phyloP scores from a whole-genome alignment of 2,888 invertebrate genomes.

The Aphelenchoides bicaudatus region DNA sequence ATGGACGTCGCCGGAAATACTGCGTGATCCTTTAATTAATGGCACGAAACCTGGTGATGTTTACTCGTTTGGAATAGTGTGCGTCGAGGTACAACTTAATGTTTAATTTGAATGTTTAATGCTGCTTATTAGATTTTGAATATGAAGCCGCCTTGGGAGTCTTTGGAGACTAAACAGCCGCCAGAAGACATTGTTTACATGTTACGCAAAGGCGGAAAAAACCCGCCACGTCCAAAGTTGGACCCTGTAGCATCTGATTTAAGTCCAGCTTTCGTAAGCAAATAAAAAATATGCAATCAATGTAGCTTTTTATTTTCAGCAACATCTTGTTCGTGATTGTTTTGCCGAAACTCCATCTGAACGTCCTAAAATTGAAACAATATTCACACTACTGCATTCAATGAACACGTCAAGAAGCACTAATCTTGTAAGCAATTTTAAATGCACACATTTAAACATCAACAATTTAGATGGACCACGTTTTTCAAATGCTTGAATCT shows the following conservation, averaged over 20 bases:
- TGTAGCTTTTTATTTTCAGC: no score
- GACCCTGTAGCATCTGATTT: conserved; percentile 36
- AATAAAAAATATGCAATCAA: no score
- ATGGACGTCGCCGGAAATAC: conserved; percentile 49
- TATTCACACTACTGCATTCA: conserved; percentile 44
- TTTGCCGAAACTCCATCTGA: conserved; percentile 51
- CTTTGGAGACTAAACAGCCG: no score
- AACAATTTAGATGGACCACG: conserved; percentile 58
- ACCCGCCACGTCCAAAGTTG: conserved; percentile 23
- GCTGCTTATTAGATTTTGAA: no score
- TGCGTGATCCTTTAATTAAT: conserved; percentile 35
- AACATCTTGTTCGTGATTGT: conserved; percentile 53
- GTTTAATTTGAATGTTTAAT: no score
- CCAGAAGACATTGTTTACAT: conserved; percentile 51
- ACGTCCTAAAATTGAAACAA: conserved; percentile 46
- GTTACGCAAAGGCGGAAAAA: conserved; percentile 41
- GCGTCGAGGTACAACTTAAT: conserved; percentile 36
- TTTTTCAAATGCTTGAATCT: conserved; percentile 52
- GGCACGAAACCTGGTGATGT: conserved; percentile 42
- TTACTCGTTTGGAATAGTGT: conserved; percentile 46
- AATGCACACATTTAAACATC: no score
- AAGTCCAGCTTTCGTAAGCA: conserved; percentile 47
- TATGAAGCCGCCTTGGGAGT: no score
- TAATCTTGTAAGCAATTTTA: no score
- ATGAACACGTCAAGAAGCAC: conserved; percentile 46